A percentile compares a stretch with the other conserved stretches of the same genome.
phyloP scores from a whole-genome alignment of 2,797 vertebrate species.

The Onychomys arenicola region DNA sequence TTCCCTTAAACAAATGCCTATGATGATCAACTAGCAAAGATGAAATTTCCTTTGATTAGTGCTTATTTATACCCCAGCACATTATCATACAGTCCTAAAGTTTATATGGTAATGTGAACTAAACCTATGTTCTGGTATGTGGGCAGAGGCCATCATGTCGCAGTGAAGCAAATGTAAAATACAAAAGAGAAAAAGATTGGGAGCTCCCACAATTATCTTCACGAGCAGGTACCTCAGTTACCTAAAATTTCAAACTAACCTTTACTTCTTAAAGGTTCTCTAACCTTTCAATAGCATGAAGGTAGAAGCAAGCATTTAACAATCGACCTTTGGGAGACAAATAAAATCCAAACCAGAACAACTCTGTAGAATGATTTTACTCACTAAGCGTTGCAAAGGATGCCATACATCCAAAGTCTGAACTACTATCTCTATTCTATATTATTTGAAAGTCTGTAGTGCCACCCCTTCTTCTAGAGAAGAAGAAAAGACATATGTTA shows the following conservation, averaged over 20 bases:
- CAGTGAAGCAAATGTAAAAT: background rate
- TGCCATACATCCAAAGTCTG: background rate
- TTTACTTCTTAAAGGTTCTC: background rate
- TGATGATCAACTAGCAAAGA: background rate
- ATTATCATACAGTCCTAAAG: background rate
- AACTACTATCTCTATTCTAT: background rate
- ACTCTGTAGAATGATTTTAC: background rate
- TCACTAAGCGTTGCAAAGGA: background rate
- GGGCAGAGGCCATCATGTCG: background rate
- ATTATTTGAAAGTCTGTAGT: conserved; percentile 15
- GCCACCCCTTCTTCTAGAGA: background rate
- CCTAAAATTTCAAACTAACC: background rate
- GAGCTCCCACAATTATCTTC: background rate
- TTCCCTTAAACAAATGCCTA: background rate
- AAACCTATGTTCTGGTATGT: background rate
- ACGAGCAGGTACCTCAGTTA: background rate
- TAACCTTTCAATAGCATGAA: background rate
- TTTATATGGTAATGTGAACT: background rate
- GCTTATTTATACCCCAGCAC: background rate
- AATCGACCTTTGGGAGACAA: background rate
- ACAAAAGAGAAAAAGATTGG: background rate
- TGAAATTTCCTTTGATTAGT: background rate
- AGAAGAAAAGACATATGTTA: background rate
- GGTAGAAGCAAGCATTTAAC: background rate
- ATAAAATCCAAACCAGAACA: background rate